These are phyloP conservation scores for Chloropsis cyanopogon DNA, from an alignment of 2,113 vertebrate species.

Conservation along the genomic window DNA sequence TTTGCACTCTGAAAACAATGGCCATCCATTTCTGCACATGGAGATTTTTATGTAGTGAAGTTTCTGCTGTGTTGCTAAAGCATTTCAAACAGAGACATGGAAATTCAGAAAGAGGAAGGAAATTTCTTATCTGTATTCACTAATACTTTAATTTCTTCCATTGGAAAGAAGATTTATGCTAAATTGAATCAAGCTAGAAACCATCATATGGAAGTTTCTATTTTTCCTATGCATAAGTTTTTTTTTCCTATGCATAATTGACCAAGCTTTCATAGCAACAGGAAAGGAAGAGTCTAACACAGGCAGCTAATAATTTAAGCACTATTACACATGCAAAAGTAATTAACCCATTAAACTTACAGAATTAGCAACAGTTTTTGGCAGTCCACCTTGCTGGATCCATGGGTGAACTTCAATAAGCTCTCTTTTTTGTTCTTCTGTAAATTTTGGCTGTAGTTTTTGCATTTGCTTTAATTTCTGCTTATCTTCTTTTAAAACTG, in stretches of 20 bases:
- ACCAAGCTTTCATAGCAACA: not conserved
- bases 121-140: not conserved
- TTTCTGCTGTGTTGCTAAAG: not conserved
- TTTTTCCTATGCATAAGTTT: not conserved
- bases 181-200: constrained; percentile 1
- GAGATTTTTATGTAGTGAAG: not conserved
- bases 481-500: constrained; percentile 85
- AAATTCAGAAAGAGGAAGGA: not conserved
- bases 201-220: not conserved
- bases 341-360: constrained; percentile 60
- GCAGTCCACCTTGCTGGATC: constrained; percentile 84
- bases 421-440: constrained; percentile 84
- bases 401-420: constrained; percentile 88
- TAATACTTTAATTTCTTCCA: not conserved
- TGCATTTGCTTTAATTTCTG: constrained; percentile 85
- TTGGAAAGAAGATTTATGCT: not conserved
- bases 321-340: not conserved
- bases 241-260: not conserved
- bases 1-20: not conserved
- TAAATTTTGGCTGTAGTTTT: constrained; percentile 87
- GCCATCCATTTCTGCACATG: not conserved
- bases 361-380: constrained; percentile 79
- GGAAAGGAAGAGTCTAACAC: not conserved
- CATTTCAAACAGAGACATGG: not conserved
- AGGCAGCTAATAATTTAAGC: not conserved